Evolutionary conservation across 53 echinoderm and acorn worm species (phyloP), one percentile per base, ranked within the genome.

Genomic region (Patiria pectinifera): DNA sequence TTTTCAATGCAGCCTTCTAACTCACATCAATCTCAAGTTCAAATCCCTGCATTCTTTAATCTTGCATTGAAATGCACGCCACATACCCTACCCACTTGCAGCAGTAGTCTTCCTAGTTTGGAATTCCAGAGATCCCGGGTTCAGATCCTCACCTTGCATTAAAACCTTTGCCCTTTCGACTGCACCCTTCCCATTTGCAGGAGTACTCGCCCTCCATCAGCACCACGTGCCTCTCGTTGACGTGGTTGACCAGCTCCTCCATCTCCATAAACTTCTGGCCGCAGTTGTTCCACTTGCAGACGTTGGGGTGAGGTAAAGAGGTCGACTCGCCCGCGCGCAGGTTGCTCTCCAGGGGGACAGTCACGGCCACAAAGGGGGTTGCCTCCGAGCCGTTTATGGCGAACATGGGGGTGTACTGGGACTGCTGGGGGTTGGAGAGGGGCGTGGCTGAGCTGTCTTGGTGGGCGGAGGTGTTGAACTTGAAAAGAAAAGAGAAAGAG

Each of bases 181-280:
- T 95, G 69, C 99, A 99, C 13, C 99, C 95, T 60, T 97, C 97
- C 99, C 97, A 99, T 45, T 91, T 80, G 71, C 99, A 99, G 91
- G 97, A 95, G 79, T 97, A 99, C 91, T 97, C 99, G 13, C 92
- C 93, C 23, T 96, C 99, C 76, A 94, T 96, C 59, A 96, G 86
- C n/a, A 95, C 81, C 49, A 99, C 95, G 61, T 99, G 99, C 43
- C 93, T 79, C 80, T 96, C 95, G 49, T 99, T 99, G 62, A 99
- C 99, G 59, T 99, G 99, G 66, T 77, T 92, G 11, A 99, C 99
- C 45, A 99, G 81, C 6, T 99, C 95, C 83, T 97, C 97, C 69
- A 97, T 94, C 35, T 91, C 83, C 1, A 84, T 78, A 88, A 99
- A 99, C 80, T 88, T 94, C 92, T 95, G 94, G 70, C 84, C 96